Conservation (phyloP, 53 echinoderm and acorn worm species). For the Antedon mediterranea region DNA sequence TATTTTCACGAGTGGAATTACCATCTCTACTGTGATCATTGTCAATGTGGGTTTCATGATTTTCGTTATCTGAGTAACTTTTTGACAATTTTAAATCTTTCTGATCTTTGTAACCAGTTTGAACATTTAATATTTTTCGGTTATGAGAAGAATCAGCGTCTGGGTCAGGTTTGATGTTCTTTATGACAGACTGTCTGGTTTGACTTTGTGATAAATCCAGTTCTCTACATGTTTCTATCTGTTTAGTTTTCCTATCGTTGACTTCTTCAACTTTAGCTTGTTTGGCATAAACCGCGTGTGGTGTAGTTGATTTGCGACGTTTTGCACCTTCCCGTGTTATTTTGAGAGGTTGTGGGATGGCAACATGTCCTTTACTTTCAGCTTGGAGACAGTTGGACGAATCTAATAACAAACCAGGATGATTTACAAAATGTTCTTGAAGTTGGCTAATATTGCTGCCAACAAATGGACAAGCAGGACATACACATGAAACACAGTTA, state of each 20-base stretch:
- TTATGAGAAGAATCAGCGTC: background rate
- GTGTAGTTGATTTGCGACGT: background rate
- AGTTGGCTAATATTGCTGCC: background rate
- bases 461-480: background rate
- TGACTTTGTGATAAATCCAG: background rate
- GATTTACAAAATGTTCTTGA: background rate
- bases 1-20: too few species aligned
- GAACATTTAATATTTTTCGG: background rate
- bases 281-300: background rate
- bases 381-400: background rate
- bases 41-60: too few species aligned
- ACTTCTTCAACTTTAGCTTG: background rate
- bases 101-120: background rate
- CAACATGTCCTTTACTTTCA: background rate
- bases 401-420: background rate
- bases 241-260: background rate
- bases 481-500: background rate
- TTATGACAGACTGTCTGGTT: background rate
- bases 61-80: too few species aligned
- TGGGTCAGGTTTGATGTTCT: background rate
- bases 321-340: background rate
- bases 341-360: background rate
- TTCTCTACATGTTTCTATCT: background rate
- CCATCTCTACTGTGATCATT: too few species aligned
- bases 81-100: too few species aligned